A percentile compares a stretch with the other conserved stretches of the same genome.
Conservation (phyloP, 2,888 invertebrate species). For the Venustoraphidia nigricollis region DNA sequence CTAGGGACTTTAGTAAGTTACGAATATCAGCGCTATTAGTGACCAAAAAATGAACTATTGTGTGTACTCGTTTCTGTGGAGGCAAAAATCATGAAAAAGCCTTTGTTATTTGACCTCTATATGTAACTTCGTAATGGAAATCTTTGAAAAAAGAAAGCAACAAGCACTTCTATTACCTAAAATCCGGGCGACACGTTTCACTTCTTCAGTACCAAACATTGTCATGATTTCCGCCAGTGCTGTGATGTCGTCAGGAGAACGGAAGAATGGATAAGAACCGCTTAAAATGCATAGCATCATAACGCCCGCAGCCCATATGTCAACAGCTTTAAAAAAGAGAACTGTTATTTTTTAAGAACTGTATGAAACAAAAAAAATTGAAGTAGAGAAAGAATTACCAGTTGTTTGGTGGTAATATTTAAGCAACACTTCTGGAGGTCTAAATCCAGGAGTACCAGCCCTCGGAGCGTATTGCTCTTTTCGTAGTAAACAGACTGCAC, state of each 20-base stretch:
- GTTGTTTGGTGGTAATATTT: slow-evolving; percentile 67
- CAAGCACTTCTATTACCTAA: slow-evolving; percentile 35
- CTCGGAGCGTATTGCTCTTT: slow-evolving; percentile 55
- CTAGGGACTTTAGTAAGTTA: too few relatives aligned
- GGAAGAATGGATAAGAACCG: slow-evolving; percentile 71
- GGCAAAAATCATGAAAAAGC: too few relatives aligned
- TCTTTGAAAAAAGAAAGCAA: background rate
- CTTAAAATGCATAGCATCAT: slow-evolving; percentile 65
- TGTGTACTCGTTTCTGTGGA: too few relatives aligned
- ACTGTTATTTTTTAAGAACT: background rate
- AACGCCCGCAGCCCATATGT: slow-evolving; percentile 80
- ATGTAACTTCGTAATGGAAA: background rate
- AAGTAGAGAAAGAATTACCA: slow-evolving; percentile 25
- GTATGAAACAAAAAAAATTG: background rate
- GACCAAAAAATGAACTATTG: too few relatives aligned
- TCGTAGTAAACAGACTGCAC: slow-evolving; percentile 47
- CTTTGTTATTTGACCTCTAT: too few relatives aligned
- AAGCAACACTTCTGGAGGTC: slow-evolving; percentile 73
- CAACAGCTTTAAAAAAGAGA: slow-evolving; percentile 49
- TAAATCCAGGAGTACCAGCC: slow-evolving; percentile 81
- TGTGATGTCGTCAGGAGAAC: slow-evolving; percentile 60
- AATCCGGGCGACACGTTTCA: slow-evolving; percentile 48
- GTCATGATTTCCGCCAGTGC: slow-evolving; percentile 72
- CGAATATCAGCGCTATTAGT: too few relatives aligned
- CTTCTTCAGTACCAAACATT: slow-evolving; percentile 55